These are phyloP conservation scores for Pseudorhombus dupliciocellatus DNA, from an alignment of 2,113 vertebrate species.

Conservation along the genomic window DNA sequence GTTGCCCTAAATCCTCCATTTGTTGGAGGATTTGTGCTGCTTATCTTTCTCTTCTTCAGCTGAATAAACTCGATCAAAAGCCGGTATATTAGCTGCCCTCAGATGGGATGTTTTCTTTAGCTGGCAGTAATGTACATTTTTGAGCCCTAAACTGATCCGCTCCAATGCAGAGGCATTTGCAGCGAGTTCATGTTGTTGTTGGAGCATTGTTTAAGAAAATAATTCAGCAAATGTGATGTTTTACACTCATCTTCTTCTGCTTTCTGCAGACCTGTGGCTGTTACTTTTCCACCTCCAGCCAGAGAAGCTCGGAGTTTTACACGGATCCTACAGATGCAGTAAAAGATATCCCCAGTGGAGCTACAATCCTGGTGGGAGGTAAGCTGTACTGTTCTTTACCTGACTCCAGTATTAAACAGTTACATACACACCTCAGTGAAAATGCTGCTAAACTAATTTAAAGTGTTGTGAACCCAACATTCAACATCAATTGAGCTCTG, in stretches of 20 bases:
- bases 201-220: neutral
- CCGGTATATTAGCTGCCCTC: slow-evolving; percentile 1
- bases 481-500: neutral
- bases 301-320: slow-evolving; percentile 85
- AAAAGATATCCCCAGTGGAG: slow-evolving; percentile 90
- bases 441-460: no score
- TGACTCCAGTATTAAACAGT: neutral
- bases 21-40: slow-evolving; percentile 48
- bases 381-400: slow-evolving; percentile 52
- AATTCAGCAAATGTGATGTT: neutral
- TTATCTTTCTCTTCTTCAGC: slow-evolving; percentile 34
- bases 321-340: slow-evolving; percentile 89
- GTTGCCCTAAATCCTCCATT: slow-evolving; percentile 25
- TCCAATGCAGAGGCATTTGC: neutral
- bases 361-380: slow-evolving; percentile 95
- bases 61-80: slow-evolving; percentile 27
- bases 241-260: neutral
- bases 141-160: neutral
- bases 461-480: neutral
- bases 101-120: neutral
- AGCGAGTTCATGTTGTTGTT: neutral
- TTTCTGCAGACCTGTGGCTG: slow-evolving; percentile 81
- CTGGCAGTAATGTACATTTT: neutral
- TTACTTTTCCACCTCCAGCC: slow-evolving; percentile 87
- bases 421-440: neutral